Base-by-base conservation (phyloP, 2,888 invertebrate species). In the Notodonta dromedarius region DNA sequence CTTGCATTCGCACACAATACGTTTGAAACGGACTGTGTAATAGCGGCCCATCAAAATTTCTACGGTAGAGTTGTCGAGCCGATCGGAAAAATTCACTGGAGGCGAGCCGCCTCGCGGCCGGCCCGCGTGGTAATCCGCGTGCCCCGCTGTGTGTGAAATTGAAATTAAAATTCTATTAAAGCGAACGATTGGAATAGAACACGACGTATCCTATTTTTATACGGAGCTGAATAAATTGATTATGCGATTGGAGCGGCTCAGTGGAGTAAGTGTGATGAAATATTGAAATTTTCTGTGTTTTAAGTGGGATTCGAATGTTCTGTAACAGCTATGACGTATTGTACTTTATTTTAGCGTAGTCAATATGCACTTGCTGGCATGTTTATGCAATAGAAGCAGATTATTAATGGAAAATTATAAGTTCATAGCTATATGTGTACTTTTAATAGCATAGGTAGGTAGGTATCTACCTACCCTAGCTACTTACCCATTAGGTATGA, bases 81-180 rank as follows among this genome's bases (percentile, higher is more conserved):
- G 87, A 89, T 90, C 85, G 88, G 82, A 87, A 86, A 89, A 87
- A 87, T 83, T 85, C 84, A 85, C 78, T 84, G 78, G 81, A 78
- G 71, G 82, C 82, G 74, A 80, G 77, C 78, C 76, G 76, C 39
- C 51, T 59, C 59, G 57, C 59, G 24, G 62, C 63, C 60, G 65
- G 59, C 64, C 70, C 83, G 79, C 82, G 77, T 78, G 80, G 87
- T 90, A 88, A 91, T 90, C 89, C 87, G 74, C 79, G 81, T 72
- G 80, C 77, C 81, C 84, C 70, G 81, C 82, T 83, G 80, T 86
- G 87, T 91, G 90, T 90, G 88, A 91, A 90, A 91, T 89, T 90
- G 89, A 88, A 90, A 91, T 91, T 91, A 91, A 91, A 91, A 90
- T 87, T 89, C 86, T 89, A 90, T 89, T 88, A 87, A 86, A 87